phyloP scores from a whole-genome alignment of 2,113 vertebrate genomes.

The Tapirus terrestris region DNA sequence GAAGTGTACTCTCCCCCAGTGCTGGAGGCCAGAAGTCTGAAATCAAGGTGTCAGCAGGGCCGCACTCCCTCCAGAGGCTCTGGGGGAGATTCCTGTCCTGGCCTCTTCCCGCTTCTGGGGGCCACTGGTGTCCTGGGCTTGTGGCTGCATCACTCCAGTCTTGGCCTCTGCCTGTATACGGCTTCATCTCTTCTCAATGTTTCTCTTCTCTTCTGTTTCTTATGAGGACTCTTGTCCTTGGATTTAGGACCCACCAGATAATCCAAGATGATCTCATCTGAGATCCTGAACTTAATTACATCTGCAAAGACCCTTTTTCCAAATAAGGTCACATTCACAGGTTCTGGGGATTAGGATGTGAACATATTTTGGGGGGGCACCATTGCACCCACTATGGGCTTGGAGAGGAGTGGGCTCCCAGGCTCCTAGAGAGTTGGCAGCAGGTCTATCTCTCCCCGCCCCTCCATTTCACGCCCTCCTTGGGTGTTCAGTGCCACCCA shows the following conservation, averaged over 20 bases:
- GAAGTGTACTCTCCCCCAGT: background rate
- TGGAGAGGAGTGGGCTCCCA: background rate
- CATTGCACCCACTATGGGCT: accelerated
- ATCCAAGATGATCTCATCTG: background rate
- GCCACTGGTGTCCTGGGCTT: background rate
- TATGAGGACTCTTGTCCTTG: background rate
- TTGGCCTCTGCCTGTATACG: background rate
- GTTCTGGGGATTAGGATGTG: background rate
- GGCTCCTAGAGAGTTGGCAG: accelerated
- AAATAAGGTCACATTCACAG: background rate
- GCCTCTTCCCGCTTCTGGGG: background rate
- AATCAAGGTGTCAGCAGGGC: background rate
- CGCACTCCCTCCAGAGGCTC: accelerated
- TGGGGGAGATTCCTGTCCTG: background rate
- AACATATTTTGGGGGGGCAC: background rate
- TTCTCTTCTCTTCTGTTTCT: background rate
- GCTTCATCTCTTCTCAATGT: background rate
- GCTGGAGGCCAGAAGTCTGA: background rate
- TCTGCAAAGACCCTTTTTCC: background rate
- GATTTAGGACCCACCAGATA: background rate
- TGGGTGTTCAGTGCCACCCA: accelerated
- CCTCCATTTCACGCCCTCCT: too few relatives aligned
- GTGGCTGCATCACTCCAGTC: accelerated
- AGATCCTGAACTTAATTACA: too few relatives aligned
- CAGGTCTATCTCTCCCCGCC: background rate